Percentiles rank a stretch among this genome's conserved stretches.
These are phyloP conservation scores for Pseudorhombus dupliciocellatus DNA, from an alignment of 2,113 vertebrate genomes.

Conservation along the genomic window DNA sequence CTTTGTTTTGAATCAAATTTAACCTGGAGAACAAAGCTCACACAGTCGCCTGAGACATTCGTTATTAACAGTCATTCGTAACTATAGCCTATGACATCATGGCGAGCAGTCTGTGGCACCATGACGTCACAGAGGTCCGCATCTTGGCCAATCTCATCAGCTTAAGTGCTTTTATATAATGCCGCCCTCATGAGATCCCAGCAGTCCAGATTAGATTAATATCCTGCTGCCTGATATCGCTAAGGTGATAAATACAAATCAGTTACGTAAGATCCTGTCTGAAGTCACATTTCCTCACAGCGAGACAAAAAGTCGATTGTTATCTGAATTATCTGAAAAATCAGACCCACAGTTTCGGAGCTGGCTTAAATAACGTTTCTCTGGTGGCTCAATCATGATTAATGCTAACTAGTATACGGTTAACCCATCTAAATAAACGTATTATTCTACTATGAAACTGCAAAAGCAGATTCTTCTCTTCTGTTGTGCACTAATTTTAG, in stretches of 20 bases:
- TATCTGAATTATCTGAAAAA: neutral
- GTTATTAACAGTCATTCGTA: slow-evolving; percentile 20
- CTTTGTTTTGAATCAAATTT: slow-evolving; percentile 35
- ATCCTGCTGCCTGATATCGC: slow-evolving; percentile 12
- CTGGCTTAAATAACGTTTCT: too few species aligned
- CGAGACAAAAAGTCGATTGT: neutral
- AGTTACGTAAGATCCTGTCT: neutral
- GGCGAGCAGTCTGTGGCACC: slow-evolving; percentile 17
- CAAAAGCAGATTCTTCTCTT: neutral
- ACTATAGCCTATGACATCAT: slow-evolving; percentile 46
- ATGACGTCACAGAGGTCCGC: slow-evolving; percentile 46
- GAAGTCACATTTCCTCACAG: neutral
- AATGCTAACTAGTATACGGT: too few species aligned
- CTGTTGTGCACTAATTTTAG: neutral
- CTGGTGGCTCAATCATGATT: too few species aligned
- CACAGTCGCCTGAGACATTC: neutral
- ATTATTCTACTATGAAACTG: neutral
- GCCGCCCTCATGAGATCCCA: slow-evolving; percentile 14
- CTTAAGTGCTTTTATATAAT: slow-evolving; percentile 71
- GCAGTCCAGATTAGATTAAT: slow-evolving; percentile 48
- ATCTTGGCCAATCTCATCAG: slow-evolving; percentile 62
- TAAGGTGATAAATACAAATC: neutral
- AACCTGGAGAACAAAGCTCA: slow-evolving; percentile 17
- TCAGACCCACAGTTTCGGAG: too few species aligned
- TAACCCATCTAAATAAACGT: too few species aligned